Percentiles rank a stretch among this genome's conserved stretches.
Evolutionary conservation across 2,797 vertebrate genomes (phyloP).

Genomic region (Hippoglossus hippoglossus): DNA sequence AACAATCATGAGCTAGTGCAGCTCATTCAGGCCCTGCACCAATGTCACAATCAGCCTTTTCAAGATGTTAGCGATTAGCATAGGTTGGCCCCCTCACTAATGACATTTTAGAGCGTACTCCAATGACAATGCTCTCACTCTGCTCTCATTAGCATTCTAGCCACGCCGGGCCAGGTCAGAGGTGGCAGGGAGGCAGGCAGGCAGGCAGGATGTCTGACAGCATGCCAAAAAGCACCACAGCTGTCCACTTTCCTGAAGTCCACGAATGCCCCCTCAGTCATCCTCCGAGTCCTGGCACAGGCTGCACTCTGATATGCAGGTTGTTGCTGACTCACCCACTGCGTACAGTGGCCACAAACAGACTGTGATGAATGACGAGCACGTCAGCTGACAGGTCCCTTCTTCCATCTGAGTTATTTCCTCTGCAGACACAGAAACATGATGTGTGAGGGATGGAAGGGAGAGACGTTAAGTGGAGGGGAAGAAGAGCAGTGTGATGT

Average conservation of each 20-base stretch:
- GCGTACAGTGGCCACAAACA: slow-evolving; percentile 64
- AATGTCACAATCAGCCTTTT: slow-evolving; percentile 67
- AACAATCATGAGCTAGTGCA: slow-evolving; percentile 64
- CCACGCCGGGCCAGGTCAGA: slow-evolving; percentile 56
- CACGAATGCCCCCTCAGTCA: slow-evolving; percentile 50
- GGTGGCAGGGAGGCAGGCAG: slow-evolving; percentile 62
- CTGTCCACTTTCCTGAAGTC: slow-evolving; percentile 65
- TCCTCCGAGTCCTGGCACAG: slow-evolving; percentile 39
- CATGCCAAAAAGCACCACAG: slow-evolving; percentile 68
- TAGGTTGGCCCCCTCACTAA: slow-evolving; percentile 62
- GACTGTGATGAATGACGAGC: slow-evolving; percentile 69
- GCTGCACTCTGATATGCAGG: slow-evolving; percentile 48
- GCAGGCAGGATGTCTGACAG: slow-evolving; percentile 65
- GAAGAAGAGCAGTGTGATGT: background rate
- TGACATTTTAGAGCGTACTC: slow-evolving; percentile 66
- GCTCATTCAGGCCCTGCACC: slow-evolving; percentile 56
- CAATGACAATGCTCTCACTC: slow-evolving; percentile 54
- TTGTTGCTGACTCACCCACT: slow-evolving; percentile 72
- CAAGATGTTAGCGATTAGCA: slow-evolving; percentile 74
- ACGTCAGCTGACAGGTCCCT: slow-evolving; percentile 63
- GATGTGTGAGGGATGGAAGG: slow-evolving; percentile 42
- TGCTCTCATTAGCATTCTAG: slow-evolving; percentile 65
- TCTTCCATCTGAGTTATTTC: slow-evolving; percentile 68
- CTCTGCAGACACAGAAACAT: slow-evolving; percentile 59
- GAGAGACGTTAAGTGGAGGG: slow-evolving; percentile 36